Evolutionary conservation across 2,888 invertebrate genomes (phyloP), one percentile per base, ranked within the genome.

Genomic region (Drosophila algonquin): DNA sequence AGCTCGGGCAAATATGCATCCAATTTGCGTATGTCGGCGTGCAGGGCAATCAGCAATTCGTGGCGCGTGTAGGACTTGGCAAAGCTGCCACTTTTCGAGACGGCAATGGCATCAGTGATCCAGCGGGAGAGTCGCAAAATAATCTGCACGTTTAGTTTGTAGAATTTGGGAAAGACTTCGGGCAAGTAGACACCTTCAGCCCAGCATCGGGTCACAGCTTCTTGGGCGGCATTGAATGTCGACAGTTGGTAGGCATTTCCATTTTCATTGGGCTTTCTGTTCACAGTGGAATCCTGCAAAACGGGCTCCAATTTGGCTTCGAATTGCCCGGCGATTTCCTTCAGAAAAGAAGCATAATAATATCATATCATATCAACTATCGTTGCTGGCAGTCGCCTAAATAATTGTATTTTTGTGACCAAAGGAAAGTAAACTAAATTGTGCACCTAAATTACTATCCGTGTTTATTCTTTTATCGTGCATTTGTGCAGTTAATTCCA

Each of bases 61-160:
- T 82, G 82, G 16, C 89, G 84, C 0, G 82, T 81, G 4, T 76
- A 81, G 3, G 80, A 59, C 30, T 75, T 71, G 0, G 75, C 44
- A 0, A 84, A 80, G 10, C 57, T 68, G 14, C 61, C 77, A 24
- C 63, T 59, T n/a, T 85, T 73, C 5, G 80, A 47, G 4, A 65
- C 63, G 2, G 32, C 24, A 6, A 84, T 87, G 8, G 93, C 91
- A 16, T 90, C 92, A 40, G 91, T 92, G 58, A 94, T 93, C 96
- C 97, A 97, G n/a, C 94, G 94, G 10, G 94, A 93, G 91, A 97
- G 97, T 85, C 98, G 94, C 50, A 97, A 94, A 50, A 97, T 90
- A 46, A 98, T 93, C 93, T 98, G 97, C 71, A 98, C 93, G 21
- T 95, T 96, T 8, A 98, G 93, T 92, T 97, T 98, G 95, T 97